A percentile compares a stretch with the other conserved stretches of the same genome.
These are phyloP conservation scores for Caranx melampygus DNA, from an alignment of 2,113 vertebrate genomes.

Conservation along the genomic window DNA sequence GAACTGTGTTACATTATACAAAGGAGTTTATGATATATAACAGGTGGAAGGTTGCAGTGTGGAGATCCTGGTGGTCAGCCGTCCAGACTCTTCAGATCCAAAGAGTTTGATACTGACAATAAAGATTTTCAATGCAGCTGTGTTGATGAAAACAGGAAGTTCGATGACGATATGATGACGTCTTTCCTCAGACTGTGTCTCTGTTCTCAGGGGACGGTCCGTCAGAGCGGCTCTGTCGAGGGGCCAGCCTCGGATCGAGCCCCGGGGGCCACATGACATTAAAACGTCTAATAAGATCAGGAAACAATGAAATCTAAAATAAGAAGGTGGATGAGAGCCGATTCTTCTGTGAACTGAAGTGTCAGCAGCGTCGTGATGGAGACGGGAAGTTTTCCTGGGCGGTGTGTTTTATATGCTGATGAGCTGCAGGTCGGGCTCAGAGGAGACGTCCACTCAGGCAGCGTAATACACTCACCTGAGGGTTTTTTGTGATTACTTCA, in stretches of 20 bases:
- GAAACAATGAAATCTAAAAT: background rate
- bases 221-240: background rate
- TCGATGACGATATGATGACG: background rate
- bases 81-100: no score
- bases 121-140: background rate
- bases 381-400: conserved; percentile 44
- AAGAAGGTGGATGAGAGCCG: background rate
- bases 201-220: conserved; percentile 12
- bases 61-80: no score
- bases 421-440: background rate
- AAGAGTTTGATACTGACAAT: background rate
- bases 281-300: background rate
- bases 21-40: no score
- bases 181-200: background rate
- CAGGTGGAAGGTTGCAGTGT: no score
- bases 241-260: background rate
- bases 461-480: background rate
- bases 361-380: background rate
- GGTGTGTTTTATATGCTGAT: background rate
- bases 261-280: background rate
- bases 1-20: no score
- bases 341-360: background rate
- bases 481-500: background rate
- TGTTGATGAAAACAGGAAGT: background rate
- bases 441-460: conserved; percentile 13